phyloP scores from a whole-genome alignment of 2,888 invertebrate species.

The Leptinotarsa rubiginosa region DNA sequence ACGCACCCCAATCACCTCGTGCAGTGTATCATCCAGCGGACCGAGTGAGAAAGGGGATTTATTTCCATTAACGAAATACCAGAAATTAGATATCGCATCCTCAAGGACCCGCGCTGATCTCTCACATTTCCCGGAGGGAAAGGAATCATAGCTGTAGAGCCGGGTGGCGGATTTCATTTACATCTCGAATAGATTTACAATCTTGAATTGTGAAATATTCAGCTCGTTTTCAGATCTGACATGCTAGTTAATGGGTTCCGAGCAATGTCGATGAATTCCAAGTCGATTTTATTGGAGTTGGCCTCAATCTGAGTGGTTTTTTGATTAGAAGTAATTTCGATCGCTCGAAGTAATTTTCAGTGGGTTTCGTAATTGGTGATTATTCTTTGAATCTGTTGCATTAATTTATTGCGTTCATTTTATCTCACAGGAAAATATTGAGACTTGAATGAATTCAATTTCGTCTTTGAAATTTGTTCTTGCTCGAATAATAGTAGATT shows the following conservation, averaged over 20 bases:
- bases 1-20: not conserved
- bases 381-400: not conserved
- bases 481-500: no score
- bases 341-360: not conserved
- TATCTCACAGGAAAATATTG: no score
- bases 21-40: not conserved
- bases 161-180: constrained; percentile 64
- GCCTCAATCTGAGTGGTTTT: not conserved
- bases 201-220: constrained; percentile 59
- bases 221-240: constrained; percentile 62
- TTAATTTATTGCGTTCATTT: no score
- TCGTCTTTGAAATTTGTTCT: no score
- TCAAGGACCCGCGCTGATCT: constrained; percentile 58
- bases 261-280: constrained; percentile 62
- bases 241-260: constrained; percentile 61
- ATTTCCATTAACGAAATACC: constrained; percentile 13
- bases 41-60: constrained; percentile 6
- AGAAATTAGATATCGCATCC: constrained; percentile 3
- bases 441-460: no score
- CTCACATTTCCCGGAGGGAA: constrained; percentile 57
- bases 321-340: not conserved
- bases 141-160: constrained; percentile 62
- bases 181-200: constrained; percentile 63
- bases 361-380: not conserved
- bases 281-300: constrained; percentile 56